These are phyloP conservation scores for Poeciliopsis prolifica DNA, from an alignment of 2,113 vertebrate genomes.

Conservation along the genomic window DNA sequence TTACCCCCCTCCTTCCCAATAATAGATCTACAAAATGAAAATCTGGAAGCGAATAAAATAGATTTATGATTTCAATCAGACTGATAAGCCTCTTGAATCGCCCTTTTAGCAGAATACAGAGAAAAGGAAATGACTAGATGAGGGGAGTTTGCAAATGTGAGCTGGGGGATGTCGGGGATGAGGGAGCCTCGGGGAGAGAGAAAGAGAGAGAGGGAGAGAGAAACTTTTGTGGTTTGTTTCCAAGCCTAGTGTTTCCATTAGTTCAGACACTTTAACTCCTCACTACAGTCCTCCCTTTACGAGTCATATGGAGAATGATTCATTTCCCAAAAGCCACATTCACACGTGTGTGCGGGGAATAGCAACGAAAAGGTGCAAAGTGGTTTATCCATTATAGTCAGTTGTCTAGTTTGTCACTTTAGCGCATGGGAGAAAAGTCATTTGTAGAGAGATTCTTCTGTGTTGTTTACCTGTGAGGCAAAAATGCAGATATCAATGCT, in stretches of 20 bases:
- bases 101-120: constrained; percentile 33
- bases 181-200: neutral
- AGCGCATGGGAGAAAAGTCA: constrained; percentile 52
- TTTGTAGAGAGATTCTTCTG: constrained; percentile 25
- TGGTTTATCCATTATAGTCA: constrained; percentile 65
- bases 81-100: constrained; percentile 40
- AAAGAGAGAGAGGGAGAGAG: neutral
- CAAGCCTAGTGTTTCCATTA: constrained; percentile 52
- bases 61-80: constrained; percentile 65
- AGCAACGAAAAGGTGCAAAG: constrained; percentile 72
- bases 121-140: constrained; percentile 39
- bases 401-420: constrained; percentile 54
- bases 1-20: constrained; percentile 5
- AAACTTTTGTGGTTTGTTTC: constrained; percentile 44
- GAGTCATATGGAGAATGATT: constrained; percentile 47
- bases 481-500: constrained; percentile 8
- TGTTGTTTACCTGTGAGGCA: constrained; percentile 5
- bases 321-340: constrained; percentile 60
- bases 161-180: constrained; percentile 14
- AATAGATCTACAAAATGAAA: constrained; percentile 58
- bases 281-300: constrained; percentile 38
- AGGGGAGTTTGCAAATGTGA: constrained; percentile 34
- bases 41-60: constrained; percentile 55
- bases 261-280: constrained; percentile 67
- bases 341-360: constrained; percentile 58